Conservation (phyloP, 2,888 invertebrate genomes). For the Phaonia tiefii region DNA sequence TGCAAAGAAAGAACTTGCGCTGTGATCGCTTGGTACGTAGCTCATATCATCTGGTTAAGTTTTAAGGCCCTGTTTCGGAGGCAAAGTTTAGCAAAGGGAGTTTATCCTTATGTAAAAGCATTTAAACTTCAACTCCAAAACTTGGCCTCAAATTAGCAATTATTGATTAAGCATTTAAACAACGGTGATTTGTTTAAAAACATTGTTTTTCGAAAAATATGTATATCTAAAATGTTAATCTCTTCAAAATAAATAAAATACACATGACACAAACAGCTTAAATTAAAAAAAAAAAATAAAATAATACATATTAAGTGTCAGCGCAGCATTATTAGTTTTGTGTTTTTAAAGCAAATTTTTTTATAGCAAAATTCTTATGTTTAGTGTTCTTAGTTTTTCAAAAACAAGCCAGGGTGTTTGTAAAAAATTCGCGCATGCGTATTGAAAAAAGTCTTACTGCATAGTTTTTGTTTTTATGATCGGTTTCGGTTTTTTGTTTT, state of each 20-base stretch:
- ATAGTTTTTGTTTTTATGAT: neutral
- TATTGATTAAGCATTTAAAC: constrained; percentile 60
- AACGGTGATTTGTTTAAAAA: neutral
- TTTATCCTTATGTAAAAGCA: too few species aligned
- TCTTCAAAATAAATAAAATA: constrained; percentile 61
- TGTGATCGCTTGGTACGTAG: constrained; percentile 13
- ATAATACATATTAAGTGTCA: constrained; percentile 46
- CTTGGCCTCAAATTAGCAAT: constrained; percentile 55
- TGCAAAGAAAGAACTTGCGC: constrained; percentile 56
- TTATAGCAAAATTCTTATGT: constrained; percentile 43
- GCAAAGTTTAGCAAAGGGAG: too few species aligned
- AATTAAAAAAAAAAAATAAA: constrained; percentile 49
- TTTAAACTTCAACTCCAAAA: too few species aligned
- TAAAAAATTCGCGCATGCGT: constrained; percentile 68
- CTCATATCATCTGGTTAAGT: neutral
- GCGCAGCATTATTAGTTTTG: constrained; percentile 43
- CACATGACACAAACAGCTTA: constrained; percentile 76
- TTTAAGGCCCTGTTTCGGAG: too few species aligned
- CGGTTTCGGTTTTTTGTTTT: constrained; percentile 41
- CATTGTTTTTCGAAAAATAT: too few species aligned
- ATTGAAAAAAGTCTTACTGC: constrained; percentile 65
- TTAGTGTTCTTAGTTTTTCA: constrained; percentile 32
- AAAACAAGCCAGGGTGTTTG: too few species aligned
- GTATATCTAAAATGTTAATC: constrained; percentile 38
- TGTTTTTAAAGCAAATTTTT: constrained; percentile 22